Evolutionary conservation across 2,113 vertebrate species (phyloP).

Genomic region (Ictalurus punctatus): DNA sequence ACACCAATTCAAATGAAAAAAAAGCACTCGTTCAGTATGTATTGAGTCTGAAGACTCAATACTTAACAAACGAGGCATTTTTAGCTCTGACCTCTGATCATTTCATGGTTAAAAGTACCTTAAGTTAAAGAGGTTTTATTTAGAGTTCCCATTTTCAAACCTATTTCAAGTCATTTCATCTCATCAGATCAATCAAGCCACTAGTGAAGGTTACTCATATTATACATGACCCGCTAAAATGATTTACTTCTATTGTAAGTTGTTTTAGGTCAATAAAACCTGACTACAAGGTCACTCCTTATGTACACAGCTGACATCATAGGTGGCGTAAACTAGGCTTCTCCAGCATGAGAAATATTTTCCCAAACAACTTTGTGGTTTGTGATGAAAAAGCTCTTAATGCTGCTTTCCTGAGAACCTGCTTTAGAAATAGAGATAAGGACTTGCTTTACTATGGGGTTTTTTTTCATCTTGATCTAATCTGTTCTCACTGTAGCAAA

Average conservation of each 20-base stretch:
- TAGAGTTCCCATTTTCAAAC: neutral
- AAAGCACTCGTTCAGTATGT: neutral
- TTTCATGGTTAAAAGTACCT: neutral
- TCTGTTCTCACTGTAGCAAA: neutral
- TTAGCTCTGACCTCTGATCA: neutral
- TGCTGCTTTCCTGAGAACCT: neutral
- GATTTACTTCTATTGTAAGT: neutral
- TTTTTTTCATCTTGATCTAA: neutral
- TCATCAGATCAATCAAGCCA: neutral
- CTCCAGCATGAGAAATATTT: conserved; percentile 1
- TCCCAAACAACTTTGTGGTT: neutral
- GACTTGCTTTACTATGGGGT: neutral
- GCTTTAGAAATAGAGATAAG: neutral
- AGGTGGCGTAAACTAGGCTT: neutral
- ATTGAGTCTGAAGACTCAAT: neutral
- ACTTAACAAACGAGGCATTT: neutral
- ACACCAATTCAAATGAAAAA: neutral
- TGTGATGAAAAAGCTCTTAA: neutral
- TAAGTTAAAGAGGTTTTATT: neutral
- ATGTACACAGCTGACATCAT: neutral
- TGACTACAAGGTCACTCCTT: neutral
- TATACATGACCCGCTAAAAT: neutral
- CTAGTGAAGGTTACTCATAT: neutral
- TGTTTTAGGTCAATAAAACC: neutral
- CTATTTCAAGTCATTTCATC: neutral